These are phyloP conservation scores for Hoplodrina blanda DNA, from an alignment of 2,888 invertebrate genomes.

Conservation along the genomic window DNA sequence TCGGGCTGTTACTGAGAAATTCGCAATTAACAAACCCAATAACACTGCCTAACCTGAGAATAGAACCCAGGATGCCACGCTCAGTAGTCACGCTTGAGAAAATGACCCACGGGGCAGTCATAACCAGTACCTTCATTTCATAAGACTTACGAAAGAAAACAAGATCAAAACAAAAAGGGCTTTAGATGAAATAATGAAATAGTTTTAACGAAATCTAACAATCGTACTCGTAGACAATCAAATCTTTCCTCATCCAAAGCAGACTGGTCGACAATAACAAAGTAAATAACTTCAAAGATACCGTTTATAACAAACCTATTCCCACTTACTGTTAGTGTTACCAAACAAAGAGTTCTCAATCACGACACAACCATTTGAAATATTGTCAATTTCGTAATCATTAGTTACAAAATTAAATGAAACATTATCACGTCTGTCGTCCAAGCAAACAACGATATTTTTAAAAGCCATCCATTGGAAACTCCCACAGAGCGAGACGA, in stretches of 20 bases:
- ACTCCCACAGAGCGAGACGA: conserved; percentile 67
- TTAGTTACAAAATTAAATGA: conserved; percentile 46
- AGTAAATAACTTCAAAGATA: conserved; percentile 27
- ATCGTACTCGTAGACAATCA: conserved; percentile 13
- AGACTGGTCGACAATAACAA: conserved; percentile 24
- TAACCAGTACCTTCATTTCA: background rate
- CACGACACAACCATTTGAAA: conserved; percentile 33
- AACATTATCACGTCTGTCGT: conserved; percentile 49
- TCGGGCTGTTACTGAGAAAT: no score
- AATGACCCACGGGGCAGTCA: no score
- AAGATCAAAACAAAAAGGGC: background rate
- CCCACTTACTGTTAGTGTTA: conserved; percentile 31
- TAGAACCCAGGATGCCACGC: no score
- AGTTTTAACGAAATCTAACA: conserved; percentile 5
- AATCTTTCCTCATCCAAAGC: conserved; percentile 27
- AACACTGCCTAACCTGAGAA: no score
- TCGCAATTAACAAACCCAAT: no score
- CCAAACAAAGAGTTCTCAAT: conserved; percentile 46
- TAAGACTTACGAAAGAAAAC: conserved; percentile 1
- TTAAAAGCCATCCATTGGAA: conserved; percentile 47
- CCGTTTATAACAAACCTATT: conserved; percentile 36
- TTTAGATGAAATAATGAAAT: background rate
- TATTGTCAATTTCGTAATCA: conserved; percentile 45
- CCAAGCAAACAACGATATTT: conserved; percentile 47
- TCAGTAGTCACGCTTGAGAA: no score